Percentiles rank a stretch among this genome's conserved stretches.
These are phyloP conservation scores for Lytechinus pictus DNA, from an alignment of 35 echinoderm and acorn worm genomes.

Conservation along the genomic window DNA sequence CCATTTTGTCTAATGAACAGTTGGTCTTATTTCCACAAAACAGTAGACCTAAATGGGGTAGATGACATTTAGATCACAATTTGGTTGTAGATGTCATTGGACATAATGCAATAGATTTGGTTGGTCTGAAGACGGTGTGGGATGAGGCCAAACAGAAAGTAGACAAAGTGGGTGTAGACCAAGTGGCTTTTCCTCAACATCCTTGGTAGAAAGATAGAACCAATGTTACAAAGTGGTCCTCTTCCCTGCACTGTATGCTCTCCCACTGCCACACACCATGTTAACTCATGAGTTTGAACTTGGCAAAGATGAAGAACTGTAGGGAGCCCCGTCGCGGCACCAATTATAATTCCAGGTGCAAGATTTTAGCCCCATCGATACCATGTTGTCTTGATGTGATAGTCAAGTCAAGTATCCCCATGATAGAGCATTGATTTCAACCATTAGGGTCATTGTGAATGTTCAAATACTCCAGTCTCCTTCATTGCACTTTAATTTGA, in stretches of 20 bases:
- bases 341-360: conserved; percentile 18
- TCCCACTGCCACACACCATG: not conserved
- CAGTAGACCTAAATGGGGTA: too few species aligned
- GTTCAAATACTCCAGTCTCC: not conserved
- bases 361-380: conserved; percentile 18
- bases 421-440: not conserved
- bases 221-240: not conserved
- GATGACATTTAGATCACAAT: too few species aligned
- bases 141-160: too few species aligned
- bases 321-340: not conserved
- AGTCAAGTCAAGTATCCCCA: not conserved
- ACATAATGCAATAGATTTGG: too few species aligned
- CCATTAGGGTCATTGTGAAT: conserved; percentile 3
- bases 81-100: too few species aligned
- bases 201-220: not conserved
- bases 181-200: not conserved
- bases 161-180: too few species aligned
- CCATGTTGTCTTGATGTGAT: conserved; percentile 10
- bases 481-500: not conserved
- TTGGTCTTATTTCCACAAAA: too few species aligned
- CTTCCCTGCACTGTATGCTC: not conserved
- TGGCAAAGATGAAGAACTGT: not conserved
- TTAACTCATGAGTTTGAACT: not conserved
- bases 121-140: too few species aligned
- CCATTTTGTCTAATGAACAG: too few species aligned